Evolutionary conservation across 2,888 invertebrate genomes (phyloP), one percentile per base, ranked within the genome.

Genomic region (Drosophila borborema): DNA sequence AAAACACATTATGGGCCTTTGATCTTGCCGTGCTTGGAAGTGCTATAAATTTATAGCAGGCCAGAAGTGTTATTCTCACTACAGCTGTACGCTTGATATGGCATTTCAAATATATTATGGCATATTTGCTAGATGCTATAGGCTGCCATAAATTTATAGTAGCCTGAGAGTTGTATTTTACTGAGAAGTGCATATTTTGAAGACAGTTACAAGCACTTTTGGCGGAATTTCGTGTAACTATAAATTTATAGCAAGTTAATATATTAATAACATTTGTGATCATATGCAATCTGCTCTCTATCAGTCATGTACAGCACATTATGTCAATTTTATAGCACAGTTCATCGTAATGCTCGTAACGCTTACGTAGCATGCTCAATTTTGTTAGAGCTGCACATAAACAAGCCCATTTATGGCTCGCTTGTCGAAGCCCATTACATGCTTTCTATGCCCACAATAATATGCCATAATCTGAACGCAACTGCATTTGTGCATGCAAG

Each of bases 1-100:
- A 71, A 77, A 80, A 67, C 81, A 77, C 68, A 75, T 86, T 67
- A 65, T 7, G 36, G 56, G 45, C n/a, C 69, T 85, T 85, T 85
- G 87, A 89, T 85, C 79, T 83, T 65, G 31, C 65, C 2, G 36
- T 49, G 48, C 8, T 34, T 62, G 28, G 16, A 36, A 41, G 54
- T 62, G 63, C 63, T 59, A 68, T 63, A 63, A 59, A 68, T 56
- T 59, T 59, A 63, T 63, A 46, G 68, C 48, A 54, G 55, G 31
- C 55, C 41, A 23, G 12, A 46, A 40, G 45, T 20, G 14, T 38
- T 58, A n/a, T 46, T 23, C 62, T 5, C 53, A 23, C 20, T 36
- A 51, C 31, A 53, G 41, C n/a, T 9, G 20, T 18, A 5, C 18
- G 28, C 18, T 14, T 14, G 18, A 10, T 12, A 31, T 16, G 28